These are phyloP conservation scores for Caranx ignobilis DNA, from an alignment of 2,113 vertebrate genomes.

Conservation along the genomic window DNA sequence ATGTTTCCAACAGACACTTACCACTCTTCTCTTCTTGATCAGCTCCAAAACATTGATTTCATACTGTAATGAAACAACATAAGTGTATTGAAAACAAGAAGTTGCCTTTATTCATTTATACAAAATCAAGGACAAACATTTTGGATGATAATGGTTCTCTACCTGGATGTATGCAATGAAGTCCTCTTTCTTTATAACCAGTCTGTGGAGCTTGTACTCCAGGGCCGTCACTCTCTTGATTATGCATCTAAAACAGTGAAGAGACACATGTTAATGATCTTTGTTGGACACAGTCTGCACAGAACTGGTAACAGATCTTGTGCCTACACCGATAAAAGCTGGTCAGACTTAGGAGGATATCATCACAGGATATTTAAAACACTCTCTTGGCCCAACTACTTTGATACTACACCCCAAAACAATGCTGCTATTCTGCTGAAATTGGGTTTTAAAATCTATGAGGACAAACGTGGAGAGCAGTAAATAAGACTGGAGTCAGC, in stretches of 20 bases:
- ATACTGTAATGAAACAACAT: constrained; percentile 84
- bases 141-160: background rate
- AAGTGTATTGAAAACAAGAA: background rate
- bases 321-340: no score
- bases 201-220: constrained; percentile 93
- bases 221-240: constrained; percentile 92
- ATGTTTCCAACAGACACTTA: constrained; percentile 79
- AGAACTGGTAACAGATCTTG: no score
- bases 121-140: background rate
- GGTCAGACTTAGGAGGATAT: no score
- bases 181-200: constrained; percentile 90
- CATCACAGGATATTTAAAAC: no score
- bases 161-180: constrained; percentile 95
- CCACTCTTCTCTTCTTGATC: constrained; percentile 92
- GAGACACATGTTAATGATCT: background rate
- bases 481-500: background rate
- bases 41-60: constrained; percentile 95
- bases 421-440: background rate
- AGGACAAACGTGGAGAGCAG: background rate
- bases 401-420: background rate
- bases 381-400: background rate
- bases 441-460: background rate
- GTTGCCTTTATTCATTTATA: background rate
- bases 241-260: constrained; percentile 85
- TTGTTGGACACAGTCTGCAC: no score